Evolutionary conservation across 2,113 vertebrate species (phyloP), one percentile per base, ranked within the genome.

Genomic region (Odobenus rosmarus): DNA sequence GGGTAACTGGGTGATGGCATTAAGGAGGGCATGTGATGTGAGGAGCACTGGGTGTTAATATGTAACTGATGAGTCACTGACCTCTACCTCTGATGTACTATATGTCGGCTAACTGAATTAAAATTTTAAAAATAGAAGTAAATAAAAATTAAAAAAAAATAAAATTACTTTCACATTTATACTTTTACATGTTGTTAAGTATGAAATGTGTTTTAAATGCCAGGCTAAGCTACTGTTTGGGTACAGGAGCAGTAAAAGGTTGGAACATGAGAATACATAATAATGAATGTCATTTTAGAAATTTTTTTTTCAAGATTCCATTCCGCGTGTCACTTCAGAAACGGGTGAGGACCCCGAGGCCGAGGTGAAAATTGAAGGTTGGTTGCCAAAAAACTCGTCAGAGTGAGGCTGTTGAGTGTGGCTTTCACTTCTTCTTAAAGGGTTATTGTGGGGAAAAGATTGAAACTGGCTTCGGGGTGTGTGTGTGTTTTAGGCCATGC

Each of bases 351-450:
- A 98, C 81, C 97, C 98, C 0, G 98, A 99, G 95, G 98, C 98
- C 0, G 97, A 98, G 69, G 98, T 99, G 90, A 99, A 99, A 90
- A 95, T 97, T 0, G 98, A 99, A 98, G 99, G 99, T 99, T 51
- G 89, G 98, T 98, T 87, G 84, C 88, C 88, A 1, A 7, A 53
- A 74, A 59, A 5, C 53, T 61, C 8, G 13, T 64, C 36, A 1
- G n/a, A 53, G 39, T 53, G 86, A 36, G 57, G 5, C 31, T 31
- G 62, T 61, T 15, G 33, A 26, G 57, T 46, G 8, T 16, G n/a
- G 85, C 33, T 71, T 16, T 92, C 33, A 21, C 92, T 80, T 26
- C 57, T 79, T 74, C 51, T 62, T 21, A 62, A 36, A 59, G 15
- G 46, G 51, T 53, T 18, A 7, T 26, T 51, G 23, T 13, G 3